Percentiles rank a stretch among this genome's conserved stretches.
phyloP scores from a whole-genome alignment of 2,888 invertebrate genomes.

The Volucella inanis region DNA sequence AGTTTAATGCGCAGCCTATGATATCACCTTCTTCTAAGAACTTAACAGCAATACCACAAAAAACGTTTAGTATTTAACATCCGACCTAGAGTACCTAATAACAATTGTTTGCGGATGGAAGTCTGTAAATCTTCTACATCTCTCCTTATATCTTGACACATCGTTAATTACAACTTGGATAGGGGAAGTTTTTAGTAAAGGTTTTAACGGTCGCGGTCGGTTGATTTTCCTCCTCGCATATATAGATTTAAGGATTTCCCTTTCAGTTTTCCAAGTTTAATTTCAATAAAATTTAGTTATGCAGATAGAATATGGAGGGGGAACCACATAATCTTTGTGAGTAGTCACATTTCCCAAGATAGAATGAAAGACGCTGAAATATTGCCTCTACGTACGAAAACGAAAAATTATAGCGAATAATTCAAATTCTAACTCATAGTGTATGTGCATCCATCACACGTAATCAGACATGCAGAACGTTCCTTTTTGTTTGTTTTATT shows the following conservation, averaged over 20 bases:
- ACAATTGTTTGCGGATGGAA: slow-evolving; percentile 30
- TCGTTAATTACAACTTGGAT: slow-evolving; percentile 57
- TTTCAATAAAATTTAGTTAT: slow-evolving; percentile 19
- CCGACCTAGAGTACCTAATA: slow-evolving; percentile 11
- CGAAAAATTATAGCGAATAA: neutral
- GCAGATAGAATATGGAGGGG: neutral
- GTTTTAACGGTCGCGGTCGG: neutral
- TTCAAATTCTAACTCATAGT: neutral
- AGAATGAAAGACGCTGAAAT: no score
- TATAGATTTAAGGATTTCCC: slow-evolving; percentile 35
- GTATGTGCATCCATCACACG: slow-evolving; percentile 12
- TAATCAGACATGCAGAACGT: slow-evolving; percentile 13
- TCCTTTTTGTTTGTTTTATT: slow-evolving; percentile 7
- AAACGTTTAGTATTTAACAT: slow-evolving; percentile 48
- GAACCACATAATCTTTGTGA: neutral
- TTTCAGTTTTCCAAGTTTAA: slow-evolving; percentile 5
- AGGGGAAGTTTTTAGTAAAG: neutral
- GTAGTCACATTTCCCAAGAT: neutral
- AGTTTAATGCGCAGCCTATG: neutral
- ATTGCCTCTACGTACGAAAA: no score
- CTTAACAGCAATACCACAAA: slow-evolving; percentile 17
- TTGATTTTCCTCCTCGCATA: neutral
- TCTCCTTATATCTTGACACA: slow-evolving; percentile 33
- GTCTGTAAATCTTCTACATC: slow-evolving; percentile 6
- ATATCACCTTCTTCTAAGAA: slow-evolving; percentile 17